Percentiles rank a stretch among this genome's conserved stretches.
These are phyloP conservation scores for Paramisgurnus dabryanus DNA, from an alignment of 2,113 vertebrate genomes.

Conservation along the genomic window DNA sequence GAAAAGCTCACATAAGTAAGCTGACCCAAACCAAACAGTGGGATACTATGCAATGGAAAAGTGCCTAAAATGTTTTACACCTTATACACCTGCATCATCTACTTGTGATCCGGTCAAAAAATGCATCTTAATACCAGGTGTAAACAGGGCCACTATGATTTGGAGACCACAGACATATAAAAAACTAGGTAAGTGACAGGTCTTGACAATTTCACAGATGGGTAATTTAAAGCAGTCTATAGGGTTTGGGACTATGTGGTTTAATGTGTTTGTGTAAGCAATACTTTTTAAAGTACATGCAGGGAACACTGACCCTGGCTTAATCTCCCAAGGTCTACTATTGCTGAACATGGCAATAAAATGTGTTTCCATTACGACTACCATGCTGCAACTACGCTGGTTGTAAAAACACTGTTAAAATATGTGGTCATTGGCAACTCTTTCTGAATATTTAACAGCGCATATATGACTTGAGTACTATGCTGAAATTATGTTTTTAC, in stretches of 20 bases:
- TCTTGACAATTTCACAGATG: slow-evolving; percentile 10
- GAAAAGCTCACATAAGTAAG: no score
- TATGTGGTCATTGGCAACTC: no score
- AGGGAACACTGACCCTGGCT: slow-evolving; percentile 1
- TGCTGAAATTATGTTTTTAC: neutral
- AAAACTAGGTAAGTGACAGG: slow-evolving; percentile 1
- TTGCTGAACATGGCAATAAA: slow-evolving; percentile 39
- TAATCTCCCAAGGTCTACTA: neutral
- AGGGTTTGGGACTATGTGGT: slow-evolving; percentile 8
- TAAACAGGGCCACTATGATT: slow-evolving; percentile 1
- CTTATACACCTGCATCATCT: no score
- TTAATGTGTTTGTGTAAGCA: slow-evolving; percentile 12
- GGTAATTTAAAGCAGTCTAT: slow-evolving; percentile 15
- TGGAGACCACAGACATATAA: slow-evolving; percentile 18
- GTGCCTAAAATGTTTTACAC: neutral
- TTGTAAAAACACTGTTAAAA: no score
- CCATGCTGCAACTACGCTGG: neutral
- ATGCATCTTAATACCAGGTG: no score
- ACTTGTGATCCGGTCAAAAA: no score
- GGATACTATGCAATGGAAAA: no score
- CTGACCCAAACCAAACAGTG: no score
- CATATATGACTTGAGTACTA: neutral
- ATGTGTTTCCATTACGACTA: neutral
- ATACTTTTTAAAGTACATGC: neutral
- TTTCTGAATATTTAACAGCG: no score